Evolutionary conservation across 1,140 invertebrate genomes (phyloP).

Genomic region (Pygmarrhopalites habei): DNA sequence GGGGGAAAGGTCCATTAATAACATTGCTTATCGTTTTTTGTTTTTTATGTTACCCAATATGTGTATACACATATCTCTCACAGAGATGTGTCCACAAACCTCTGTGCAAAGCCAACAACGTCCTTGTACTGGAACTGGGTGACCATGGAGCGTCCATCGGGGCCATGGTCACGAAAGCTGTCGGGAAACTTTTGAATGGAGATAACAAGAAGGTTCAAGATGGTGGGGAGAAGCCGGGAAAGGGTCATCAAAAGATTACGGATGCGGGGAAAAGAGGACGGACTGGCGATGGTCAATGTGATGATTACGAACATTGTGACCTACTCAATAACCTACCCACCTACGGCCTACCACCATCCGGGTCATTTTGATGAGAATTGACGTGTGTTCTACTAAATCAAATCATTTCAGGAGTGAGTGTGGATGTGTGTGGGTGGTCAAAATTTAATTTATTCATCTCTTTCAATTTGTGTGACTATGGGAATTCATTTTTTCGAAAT

Average conservation of each 20-base stretch:
- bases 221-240: background rate
- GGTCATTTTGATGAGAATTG: too few species aligned
- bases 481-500: too few species aligned
- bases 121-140: constrained; percentile 18
- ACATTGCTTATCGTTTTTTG: too few species aligned
- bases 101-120: constrained; percentile 20
- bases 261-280: constrained; percentile 8
- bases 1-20: too few species aligned
- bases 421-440: too few species aligned
- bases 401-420: too few species aligned
- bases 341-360: constrained; percentile 10
- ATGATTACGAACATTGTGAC: constrained; percentile 10
- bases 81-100: constrained; percentile 14
- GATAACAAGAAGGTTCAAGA: background rate
- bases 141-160: constrained; percentile 17
- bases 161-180: background rate
- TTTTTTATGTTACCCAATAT: too few species aligned
- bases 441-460: too few species aligned
- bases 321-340: constrained; percentile 10
- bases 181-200: constrained; percentile 2
- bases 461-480: too few species aligned
- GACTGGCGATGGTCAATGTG: constrained; percentile 1
- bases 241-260: background rate
- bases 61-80: too few species aligned
- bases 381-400: too few species aligned